Base-by-base conservation (phyloP, 2,888 invertebrate genomes). In the Epinotia brunnichana region DNA sequence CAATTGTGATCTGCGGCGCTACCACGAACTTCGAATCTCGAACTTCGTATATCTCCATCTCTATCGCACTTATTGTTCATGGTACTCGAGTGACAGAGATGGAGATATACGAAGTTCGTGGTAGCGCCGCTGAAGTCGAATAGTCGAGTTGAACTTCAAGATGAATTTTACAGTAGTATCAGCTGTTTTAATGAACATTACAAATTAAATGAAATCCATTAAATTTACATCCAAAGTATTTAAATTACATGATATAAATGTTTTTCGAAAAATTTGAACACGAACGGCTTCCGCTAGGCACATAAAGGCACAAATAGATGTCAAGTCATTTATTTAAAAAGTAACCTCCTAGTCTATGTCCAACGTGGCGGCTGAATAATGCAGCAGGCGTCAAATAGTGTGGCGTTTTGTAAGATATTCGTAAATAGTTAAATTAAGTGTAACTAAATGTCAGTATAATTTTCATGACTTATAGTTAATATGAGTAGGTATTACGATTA, bases 401-500 rank as follows among this genome's bases (percentile, higher is more conserved):
- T 92, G 90, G 90, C 88, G 87, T 91, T 91, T 87, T 82, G 83
- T 87, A 83, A 84, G 83, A 87, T 85, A 78, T 81, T 87, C 80
- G 80, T 87, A 84, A 88, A 87, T 85, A 81, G 77, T 85, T 82
- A 78, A 78, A 78, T 77, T 83, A 82, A 77, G 81, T 83, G 81
- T 80, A 82, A 79, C 81, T 86, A 82, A 88, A 86, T 87, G 87
- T 86, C 82, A 84, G 84, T 86, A 84, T 80, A 83, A 79, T 80
- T 85, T 83, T 82, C 82, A 74, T 84, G 84, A 85, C 82, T 83
- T 85, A 84, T 83, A 86, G 78, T 85, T 87, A 91, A 87, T 87
- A 94, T 94, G 94, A 94, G 90, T 88, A 91, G 94, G 88, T 94
- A 93, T 90, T 94, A 90, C 90, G 94, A 94, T 89, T 94, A 91